These are phyloP conservation scores for Sphenodon punctatus DNA, from an alignment of 2,797 vertebrate species.

Conservation along the genomic window DNA sequence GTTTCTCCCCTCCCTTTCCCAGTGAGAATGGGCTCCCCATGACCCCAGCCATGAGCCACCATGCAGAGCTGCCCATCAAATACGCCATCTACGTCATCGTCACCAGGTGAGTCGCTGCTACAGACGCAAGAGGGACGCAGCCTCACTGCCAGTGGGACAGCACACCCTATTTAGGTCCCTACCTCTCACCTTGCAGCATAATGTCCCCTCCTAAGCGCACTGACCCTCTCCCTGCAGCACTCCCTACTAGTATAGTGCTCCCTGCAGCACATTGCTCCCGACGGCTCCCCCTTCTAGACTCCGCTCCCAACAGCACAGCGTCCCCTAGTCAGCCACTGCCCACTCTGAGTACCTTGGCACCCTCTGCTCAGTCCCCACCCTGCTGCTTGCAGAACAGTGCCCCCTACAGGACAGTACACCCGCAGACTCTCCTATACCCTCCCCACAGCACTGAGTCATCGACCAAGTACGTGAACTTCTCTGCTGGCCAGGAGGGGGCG, in stretches of 20 bases:
- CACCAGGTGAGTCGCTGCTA: conserved; percentile 55
- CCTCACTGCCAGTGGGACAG: too few species aligned
- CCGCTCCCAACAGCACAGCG: too few species aligned
- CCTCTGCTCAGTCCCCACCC: not conserved
- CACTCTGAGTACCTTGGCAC: too few species aligned
- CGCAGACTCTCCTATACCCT: too few species aligned
- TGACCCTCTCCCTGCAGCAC: not conserved
- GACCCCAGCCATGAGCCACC: conserved; percentile 52
- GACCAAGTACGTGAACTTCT: conserved; percentile 82
- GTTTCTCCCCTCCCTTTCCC: conserved; percentile 3
- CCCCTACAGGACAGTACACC: too few species aligned
- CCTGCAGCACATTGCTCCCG: too few species aligned
- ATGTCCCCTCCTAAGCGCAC: not conserved
- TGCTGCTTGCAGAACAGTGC: too few species aligned
- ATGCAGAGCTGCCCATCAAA: conserved; percentile 76
- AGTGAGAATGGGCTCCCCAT: conserved; percentile 57
- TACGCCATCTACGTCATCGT: conserved; percentile 78
- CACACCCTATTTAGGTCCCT: too few species aligned
- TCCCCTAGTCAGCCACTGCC: too few species aligned
- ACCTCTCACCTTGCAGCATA: not conserved
- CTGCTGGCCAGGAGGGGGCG: conserved; percentile 58
- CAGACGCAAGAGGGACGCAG: not conserved
- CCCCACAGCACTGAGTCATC: conserved; percentile 70
- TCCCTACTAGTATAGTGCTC: rapidly evolving
- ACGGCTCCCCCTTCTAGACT: not conserved